Evolutionary conservation across 2,888 invertebrate genomes (phyloP).

Genomic region (Bombyx huttoni): DNA sequence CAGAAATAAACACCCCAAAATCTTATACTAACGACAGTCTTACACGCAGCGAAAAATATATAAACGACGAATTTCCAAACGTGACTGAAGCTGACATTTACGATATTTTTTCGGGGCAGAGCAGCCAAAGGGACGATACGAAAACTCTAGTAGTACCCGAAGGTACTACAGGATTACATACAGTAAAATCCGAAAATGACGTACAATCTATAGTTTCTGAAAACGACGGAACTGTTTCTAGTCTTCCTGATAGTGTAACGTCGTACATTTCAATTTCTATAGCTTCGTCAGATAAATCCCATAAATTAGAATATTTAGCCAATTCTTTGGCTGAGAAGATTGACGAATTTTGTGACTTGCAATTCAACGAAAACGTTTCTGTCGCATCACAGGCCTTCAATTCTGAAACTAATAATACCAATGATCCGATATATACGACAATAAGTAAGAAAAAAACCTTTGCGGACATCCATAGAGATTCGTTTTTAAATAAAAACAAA

Average conservation of each 20-base stretch:
- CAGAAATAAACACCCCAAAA: conserved; percentile 60
- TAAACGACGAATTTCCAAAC: conserved; percentile 23
- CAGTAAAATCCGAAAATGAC: conserved; percentile 27
- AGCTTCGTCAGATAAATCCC: conserved; percentile 63
- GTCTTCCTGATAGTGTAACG: conserved; percentile 62
- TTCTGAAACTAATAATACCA: conserved; percentile 31
- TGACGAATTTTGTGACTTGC: conserved; percentile 66
- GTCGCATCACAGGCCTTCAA: conserved; percentile 31
- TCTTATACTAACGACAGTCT: conserved; percentile 58
- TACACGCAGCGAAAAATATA: conserved; percentile 48
- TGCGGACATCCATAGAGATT: conserved; percentile 58
- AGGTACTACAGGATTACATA: not conserved
- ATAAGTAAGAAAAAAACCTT: conserved; percentile 69
- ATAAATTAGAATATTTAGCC: conserved; percentile 63
- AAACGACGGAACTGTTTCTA: conserved; percentile 63
- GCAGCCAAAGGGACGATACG: conserved; percentile 22
- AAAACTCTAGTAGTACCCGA: conserved; percentile 14
- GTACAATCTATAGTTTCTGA: conserved; percentile 52
- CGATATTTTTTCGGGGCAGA: conserved; percentile 38
- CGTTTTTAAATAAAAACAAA: conserved; percentile 44
- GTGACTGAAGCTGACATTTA: conserved; percentile 27
- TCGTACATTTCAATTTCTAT: conserved; percentile 68
- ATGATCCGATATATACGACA: conserved; percentile 56
- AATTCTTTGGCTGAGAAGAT: conserved; percentile 68
- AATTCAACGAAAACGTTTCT: conserved; percentile 47